Evolutionary conservation across 92 coral and sea anemone genomes (phyloP).

Genomic region (Diadumene lineata): DNA sequence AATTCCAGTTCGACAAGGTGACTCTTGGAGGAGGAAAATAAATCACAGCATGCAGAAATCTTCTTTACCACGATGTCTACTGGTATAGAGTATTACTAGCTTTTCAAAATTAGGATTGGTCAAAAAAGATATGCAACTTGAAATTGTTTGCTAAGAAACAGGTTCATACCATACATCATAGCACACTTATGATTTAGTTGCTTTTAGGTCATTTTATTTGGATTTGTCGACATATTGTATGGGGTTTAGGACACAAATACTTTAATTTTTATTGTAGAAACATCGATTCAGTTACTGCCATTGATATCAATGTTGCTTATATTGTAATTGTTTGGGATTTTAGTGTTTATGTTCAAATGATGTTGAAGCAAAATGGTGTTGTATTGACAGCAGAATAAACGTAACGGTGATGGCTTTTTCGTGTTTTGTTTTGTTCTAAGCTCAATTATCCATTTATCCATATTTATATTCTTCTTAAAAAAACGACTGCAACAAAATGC

Average conservation of each 20-base stretch:
- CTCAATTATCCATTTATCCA: background rate
- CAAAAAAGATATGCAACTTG: background rate
- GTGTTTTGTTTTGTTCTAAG: background rate
- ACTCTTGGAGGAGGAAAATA: conserved; percentile 59
- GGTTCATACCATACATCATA: no score
- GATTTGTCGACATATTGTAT: background rate
- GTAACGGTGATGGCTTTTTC: background rate
- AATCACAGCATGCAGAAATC: no score
- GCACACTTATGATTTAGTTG: no score
- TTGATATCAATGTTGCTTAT: no score
- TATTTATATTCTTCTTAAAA: no score
- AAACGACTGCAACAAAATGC: no score
- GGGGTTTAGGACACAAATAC: background rate
- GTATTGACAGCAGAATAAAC: background rate
- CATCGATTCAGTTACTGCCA: no score
- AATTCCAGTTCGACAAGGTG: conserved; percentile 81
- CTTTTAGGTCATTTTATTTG: background rate
- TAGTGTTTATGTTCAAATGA: background rate
- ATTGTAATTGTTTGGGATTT: background rate
- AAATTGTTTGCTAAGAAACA: background rate
- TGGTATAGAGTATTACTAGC: no score
- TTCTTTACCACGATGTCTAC: no score
- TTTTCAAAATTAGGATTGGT: background rate
- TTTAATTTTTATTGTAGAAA: background rate
- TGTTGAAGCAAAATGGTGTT: background rate